A percentile compares a stretch with the other conserved stretches of the same genome.
Conservation (phyloP, 2,888 invertebrate species). For the Pogonocherus hispidulus region DNA sequence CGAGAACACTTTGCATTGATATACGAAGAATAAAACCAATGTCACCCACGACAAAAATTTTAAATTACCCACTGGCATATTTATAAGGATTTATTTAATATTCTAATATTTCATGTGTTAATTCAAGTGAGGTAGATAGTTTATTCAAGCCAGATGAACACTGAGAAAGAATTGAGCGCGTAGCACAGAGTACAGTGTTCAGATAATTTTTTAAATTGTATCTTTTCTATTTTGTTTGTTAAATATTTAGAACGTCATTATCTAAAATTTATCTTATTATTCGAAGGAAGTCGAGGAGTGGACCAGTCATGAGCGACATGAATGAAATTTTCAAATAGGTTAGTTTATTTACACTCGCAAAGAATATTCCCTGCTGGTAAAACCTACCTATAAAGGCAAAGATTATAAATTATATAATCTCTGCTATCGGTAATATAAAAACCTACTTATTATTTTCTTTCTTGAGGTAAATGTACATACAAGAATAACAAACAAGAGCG, state of each 20-base stretch:
- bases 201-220: conserved; percentile 3
- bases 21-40: neutral
- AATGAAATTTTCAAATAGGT: conserved; percentile 25
- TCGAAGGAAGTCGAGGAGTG: conserved; percentile 17
- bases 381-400: no score
- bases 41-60: neutral
- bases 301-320: neutral
- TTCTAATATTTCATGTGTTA: neutral
- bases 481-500: no score
- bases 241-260: conserved; percentile 30
- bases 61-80: neutral
- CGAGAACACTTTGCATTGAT: neutral
- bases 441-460: no score
- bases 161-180: neutral
- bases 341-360: no score
- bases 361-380: no score
- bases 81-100: neutral
- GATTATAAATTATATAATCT: no score
- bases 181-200: conserved; percentile 3
- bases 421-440: no score
- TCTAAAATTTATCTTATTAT: conserved; percentile 24
- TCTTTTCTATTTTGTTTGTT: conserved; percentile 23
- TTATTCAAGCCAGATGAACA: neutral
- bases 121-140: neutral
- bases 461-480: no score